Evolutionary conservation across 2,797 vertebrate genomes (phyloP).

Genomic region (Hoplostethus atlanticus): DNA sequence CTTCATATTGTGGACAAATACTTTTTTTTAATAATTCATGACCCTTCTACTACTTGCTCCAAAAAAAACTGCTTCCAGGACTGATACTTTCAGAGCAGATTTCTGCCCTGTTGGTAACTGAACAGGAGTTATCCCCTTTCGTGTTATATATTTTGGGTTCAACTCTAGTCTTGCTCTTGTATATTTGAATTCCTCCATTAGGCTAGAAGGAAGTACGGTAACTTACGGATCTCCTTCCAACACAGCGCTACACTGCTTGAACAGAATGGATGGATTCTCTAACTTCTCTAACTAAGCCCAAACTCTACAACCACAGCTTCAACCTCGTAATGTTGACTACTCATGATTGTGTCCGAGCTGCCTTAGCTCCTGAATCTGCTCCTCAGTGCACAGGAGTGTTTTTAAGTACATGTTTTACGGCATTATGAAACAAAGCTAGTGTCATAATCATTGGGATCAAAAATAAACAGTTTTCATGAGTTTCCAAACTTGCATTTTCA

Average conservation of each 20-base stretch:
- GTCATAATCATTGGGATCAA: too few species aligned
- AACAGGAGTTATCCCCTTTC: too few species aligned
- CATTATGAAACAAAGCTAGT: not conserved
- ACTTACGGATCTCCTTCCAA: not conserved
- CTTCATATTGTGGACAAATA: not conserved
- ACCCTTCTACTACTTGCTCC: not conserved
- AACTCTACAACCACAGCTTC: not conserved
- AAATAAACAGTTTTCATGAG: not conserved
- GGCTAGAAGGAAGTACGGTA: not conserved
- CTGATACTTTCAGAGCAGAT: not conserved
- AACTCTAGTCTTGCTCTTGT: not conserved
- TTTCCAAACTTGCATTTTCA: not conserved
- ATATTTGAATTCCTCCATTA: not conserved
- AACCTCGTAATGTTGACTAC: not conserved
- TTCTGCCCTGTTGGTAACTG: not conserved
- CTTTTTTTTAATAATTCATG: slow-evolving; percentile 34
- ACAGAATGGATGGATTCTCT: not conserved
- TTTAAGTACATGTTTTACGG: not conserved
- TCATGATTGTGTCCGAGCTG: too few species aligned
- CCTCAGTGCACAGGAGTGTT: not conserved
- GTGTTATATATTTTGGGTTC: not conserved
- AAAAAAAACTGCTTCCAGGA: slow-evolving; percentile 1
- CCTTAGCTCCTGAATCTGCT: too few species aligned
- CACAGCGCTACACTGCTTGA: too few species aligned
- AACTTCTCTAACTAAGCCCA: not conserved